These are phyloP conservation scores for Oryzias javanicus DNA, from an alignment of 2,113 vertebrate species.

Conservation along the genomic window DNA sequence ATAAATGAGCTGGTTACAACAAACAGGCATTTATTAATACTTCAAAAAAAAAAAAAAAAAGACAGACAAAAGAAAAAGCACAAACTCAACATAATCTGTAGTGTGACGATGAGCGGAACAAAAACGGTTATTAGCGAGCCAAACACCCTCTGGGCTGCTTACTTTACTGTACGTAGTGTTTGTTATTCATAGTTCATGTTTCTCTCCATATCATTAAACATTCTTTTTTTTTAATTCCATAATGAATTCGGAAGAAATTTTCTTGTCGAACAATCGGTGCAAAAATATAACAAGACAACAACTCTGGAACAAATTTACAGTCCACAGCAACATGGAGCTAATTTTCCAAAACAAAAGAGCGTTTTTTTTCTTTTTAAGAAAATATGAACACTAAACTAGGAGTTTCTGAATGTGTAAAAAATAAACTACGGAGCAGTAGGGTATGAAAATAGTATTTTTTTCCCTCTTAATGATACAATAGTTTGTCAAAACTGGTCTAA, in stretches of 20 bases:
- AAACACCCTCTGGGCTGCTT: constrained; percentile 20
- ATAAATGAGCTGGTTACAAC: constrained; percentile 54
- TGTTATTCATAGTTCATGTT: constrained; percentile 38
- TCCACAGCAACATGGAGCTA: constrained; percentile 78
- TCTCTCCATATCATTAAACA: no score
- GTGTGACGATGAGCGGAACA: constrained; percentile 33
- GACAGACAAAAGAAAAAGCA: constrained; percentile 33
- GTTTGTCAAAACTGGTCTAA: constrained; percentile 56
- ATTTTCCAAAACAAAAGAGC: constrained; percentile 78
- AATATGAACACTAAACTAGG: constrained; percentile 89
- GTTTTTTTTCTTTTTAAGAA: constrained; percentile 74
- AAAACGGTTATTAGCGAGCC: constrained; percentile 5
- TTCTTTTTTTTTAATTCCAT: constrained; percentile 43
- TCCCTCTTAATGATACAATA: constrained; percentile 63
- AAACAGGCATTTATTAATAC: constrained; percentile 53
- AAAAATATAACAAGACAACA: constrained; percentile 83
- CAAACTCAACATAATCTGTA: constrained; percentile 54
- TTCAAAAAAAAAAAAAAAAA: constrained; percentile 40
- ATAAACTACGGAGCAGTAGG: constrained; percentile 90
- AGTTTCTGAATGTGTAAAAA: constrained; percentile 87
- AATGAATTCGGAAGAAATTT: constrained; percentile 63
- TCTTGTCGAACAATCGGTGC: constrained; percentile 78
- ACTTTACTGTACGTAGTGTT: constrained; percentile 39
- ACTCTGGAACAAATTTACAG: constrained; percentile 79
- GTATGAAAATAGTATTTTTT: constrained; percentile 94